phyloP scores from a whole-genome alignment of 2,888 invertebrate species.

The Aporophyla lueneburgensis region DNA sequence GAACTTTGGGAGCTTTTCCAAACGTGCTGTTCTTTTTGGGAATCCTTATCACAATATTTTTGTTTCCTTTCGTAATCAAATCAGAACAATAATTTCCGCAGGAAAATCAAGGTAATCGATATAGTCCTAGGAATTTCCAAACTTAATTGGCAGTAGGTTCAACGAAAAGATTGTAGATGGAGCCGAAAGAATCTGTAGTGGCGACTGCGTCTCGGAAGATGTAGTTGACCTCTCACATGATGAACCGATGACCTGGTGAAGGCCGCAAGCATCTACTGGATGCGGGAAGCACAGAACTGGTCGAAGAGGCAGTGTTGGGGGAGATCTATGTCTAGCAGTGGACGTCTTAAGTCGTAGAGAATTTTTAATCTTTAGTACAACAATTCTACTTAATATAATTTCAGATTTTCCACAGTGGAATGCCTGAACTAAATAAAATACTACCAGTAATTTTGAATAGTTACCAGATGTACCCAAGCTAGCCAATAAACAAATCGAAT shows the following conservation, averaged over 20 bases:
- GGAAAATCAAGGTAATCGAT: too few relatives aligned
- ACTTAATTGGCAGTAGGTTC: too few relatives aligned
- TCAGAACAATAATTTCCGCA: background rate
- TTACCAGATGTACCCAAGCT: background rate
- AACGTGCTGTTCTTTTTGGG: background rate
- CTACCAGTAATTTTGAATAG: too few relatives aligned
- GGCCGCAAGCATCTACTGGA: background rate
- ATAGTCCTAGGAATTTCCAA: too few relatives aligned
- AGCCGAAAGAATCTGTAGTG: background rate
- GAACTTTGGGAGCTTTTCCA: background rate
- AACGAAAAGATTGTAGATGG: too few relatives aligned
- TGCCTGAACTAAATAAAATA: background rate
- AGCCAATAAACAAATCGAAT: conserved; percentile 4
- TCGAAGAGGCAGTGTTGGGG: background rate
- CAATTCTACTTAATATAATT: background rate
- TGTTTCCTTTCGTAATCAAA: background rate
- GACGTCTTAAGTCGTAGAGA: background rate
- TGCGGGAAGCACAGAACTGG: background rate
- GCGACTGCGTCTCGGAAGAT: background rate
- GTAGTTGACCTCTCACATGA: background rate
- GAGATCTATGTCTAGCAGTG: background rate
- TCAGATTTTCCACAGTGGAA: background rate
- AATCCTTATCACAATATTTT: background rate
- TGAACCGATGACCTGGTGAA: background rate
- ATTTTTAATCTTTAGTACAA: too few relatives aligned